Percentiles rank a stretch among this genome's conserved stretches.
Evolutionary conservation across 2,888 invertebrate genomes (phyloP).

Genomic region (Hypomecis atomaria): DNA sequence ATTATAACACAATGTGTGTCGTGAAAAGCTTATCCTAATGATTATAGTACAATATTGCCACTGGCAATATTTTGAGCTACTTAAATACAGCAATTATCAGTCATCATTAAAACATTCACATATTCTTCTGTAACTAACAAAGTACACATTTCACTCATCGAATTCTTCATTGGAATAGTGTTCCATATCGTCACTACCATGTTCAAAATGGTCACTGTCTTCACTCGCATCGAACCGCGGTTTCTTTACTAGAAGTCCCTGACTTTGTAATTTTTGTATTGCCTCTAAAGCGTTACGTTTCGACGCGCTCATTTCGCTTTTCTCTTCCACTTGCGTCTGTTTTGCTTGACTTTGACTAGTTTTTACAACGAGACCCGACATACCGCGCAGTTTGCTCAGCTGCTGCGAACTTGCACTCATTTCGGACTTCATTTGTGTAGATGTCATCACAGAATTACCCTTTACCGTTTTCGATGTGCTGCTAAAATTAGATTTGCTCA

Average conservation of each 20-base stretch:
- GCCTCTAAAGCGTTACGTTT: constrained; percentile 71
- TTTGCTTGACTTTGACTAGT: constrained; percentile 66
- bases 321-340: constrained; percentile 67
- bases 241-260: constrained; percentile 76
- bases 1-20: constrained; percentile 31
- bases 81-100: constrained; percentile 27
- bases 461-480: constrained; percentile 65
- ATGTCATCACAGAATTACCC: constrained; percentile 63
- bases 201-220: constrained; percentile 57
- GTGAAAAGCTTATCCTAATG: neutral
- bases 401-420: constrained; percentile 64
- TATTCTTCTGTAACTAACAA: neutral
- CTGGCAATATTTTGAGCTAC: constrained; percentile 6
- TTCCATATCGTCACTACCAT: constrained; percentile 52
- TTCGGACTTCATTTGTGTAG: constrained; percentile 70
- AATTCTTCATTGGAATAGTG: constrained; percentile 52
- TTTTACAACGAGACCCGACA: constrained; percentile 66
- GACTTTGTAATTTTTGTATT: constrained; percentile 75
- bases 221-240: constrained; percentile 66
- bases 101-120: constrained; percentile 40
- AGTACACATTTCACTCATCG: constrained; percentile 40
- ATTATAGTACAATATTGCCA: constrained; percentile 16
- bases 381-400: constrained; percentile 62
- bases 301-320: constrained; percentile 58
- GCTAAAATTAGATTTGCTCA: constrained; percentile 61